These are phyloP conservation scores for Dicerorhinus sumatrensis DNA, from an alignment of 2,113 vertebrate genomes.

Conservation along the genomic window DNA sequence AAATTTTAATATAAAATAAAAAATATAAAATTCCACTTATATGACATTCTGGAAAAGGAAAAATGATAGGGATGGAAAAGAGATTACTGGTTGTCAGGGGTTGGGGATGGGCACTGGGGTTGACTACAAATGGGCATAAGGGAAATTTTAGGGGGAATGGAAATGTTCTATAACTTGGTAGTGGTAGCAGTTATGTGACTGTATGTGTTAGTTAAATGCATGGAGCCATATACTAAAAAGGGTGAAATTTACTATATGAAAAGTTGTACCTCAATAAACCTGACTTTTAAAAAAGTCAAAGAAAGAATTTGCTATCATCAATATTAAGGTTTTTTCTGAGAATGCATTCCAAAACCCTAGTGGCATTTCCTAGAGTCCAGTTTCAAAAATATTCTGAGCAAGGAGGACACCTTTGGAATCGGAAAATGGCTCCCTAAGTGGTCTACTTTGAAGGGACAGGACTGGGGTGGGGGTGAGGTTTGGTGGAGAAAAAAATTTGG, in stretches of 20 bases:
- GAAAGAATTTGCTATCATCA: neutral
- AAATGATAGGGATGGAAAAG: neutral
- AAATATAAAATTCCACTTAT: neutral
- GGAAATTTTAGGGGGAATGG: neutral
- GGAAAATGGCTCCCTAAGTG: neutral
- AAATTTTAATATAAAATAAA: too few relatives aligned
- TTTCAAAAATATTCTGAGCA: neutral
- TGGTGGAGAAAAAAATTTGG: neutral
- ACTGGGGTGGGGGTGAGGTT: too few relatives aligned
- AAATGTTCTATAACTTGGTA: neutral
- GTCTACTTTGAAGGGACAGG: neutral
- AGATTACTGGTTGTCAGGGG: neutral
- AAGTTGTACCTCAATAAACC: neutral
- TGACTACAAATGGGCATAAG: neutral
- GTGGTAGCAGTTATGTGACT: neutral
- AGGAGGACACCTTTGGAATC: neutral
- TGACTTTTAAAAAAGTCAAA: neutral
- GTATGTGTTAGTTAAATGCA: neutral
- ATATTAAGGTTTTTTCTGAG: neutral
- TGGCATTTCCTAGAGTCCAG: slow-evolving; percentile 4
- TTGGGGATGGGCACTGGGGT: neutral
- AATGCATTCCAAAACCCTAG: neutral
- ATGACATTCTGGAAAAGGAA: neutral
- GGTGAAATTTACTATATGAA: neutral
- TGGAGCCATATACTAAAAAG: neutral